These are phyloP conservation scores for Ectemnius continuus DNA, from an alignment of 2,888 invertebrate species.

Conservation along the genomic window DNA sequence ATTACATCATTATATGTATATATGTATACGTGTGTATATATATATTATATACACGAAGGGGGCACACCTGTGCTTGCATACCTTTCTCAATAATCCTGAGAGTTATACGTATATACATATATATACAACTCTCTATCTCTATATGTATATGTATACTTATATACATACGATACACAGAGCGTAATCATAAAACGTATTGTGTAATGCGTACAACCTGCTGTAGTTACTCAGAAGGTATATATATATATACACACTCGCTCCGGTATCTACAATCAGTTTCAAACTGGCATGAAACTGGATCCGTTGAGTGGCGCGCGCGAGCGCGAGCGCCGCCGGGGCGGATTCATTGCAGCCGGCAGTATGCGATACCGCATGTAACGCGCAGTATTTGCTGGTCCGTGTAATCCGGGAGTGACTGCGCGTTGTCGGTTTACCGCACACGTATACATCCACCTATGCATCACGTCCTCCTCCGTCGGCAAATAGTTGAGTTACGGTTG, in stretches of 20 bases:
- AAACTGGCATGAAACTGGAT: constrained; percentile 62
- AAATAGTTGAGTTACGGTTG: too few relatives aligned
- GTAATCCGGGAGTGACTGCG: too few relatives aligned
- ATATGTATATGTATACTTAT: constrained; percentile 1
- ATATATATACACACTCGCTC: constrained; percentile 62
- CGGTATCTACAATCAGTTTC: constrained; percentile 76
- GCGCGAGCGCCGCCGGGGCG: too few relatives aligned
- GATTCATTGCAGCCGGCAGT: too few relatives aligned
- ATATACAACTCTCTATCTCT: constrained; percentile 13
- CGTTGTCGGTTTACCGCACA: too few relatives aligned
- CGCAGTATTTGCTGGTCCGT: too few relatives aligned
- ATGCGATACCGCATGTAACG: too few relatives aligned
- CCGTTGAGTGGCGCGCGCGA: constrained; percentile 7
- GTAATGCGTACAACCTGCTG: constrained; percentile 67
- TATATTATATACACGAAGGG: neutral
- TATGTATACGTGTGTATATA: constrained; percentile 45
- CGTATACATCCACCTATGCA: too few relatives aligned
- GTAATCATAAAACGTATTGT: constrained; percentile 57
- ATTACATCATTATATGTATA: constrained; percentile 31
- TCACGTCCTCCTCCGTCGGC: too few relatives aligned
- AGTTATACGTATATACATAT: constrained; percentile 5
- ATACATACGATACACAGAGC: constrained; percentile 49
- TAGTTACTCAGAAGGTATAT: constrained; percentile 68
- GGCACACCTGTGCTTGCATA: too few relatives aligned
- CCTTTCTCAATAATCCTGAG: constrained; percentile 39